Base-by-base conservation (phyloP, 2,888 invertebrate species). In the Acrobasis consociella region DNA sequence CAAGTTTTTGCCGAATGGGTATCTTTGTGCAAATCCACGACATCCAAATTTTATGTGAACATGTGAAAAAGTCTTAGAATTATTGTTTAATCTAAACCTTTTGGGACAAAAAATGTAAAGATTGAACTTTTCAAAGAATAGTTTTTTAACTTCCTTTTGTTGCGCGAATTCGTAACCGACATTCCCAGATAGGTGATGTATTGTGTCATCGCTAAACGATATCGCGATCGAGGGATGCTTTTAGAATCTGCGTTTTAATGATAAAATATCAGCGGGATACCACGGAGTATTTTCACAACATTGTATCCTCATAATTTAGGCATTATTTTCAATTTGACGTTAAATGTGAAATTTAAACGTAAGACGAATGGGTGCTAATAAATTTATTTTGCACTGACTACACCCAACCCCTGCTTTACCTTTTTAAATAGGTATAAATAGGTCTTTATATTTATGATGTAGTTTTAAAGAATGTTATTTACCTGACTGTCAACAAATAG, bases 71-170 rank as follows among this genome's bases (percentile, higher is more conserved):
- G 80, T 72, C 64, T 72, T 71, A 69, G 72, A 85, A 86, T 83
- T 80, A 85, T 89, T 86, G 86, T 89, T 88, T 87, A 87, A 87
- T 85, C 82, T 80, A 83, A 84, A 85, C 77, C 80, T 86, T 89
- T 87, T 75, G 69, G 75, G 72, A 68, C 75, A 78, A 90, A 91
- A 91, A 90, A 82, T 74, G 70, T 66, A 69, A 69, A 79, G 84
- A 82, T 86, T 80, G 74, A 80, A 83, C 73, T 83, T 87, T 87
- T 85, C 85, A 81, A 74, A 77, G 72, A 75, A 76, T 74, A 69
- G 78, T 88, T 89, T 91, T 91, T 91, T 86, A 85, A 80, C 82
- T 83, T 87, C 85, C 86, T 82, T 87, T 91, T 91, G 89, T 91
- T 74, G 78, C 70, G 69, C 69, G 78, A 69, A 73, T 80, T 85